Evolutionary conservation across 2,113 vertebrate genomes (phyloP).

Genomic region (Microtus oregoni): DNA sequence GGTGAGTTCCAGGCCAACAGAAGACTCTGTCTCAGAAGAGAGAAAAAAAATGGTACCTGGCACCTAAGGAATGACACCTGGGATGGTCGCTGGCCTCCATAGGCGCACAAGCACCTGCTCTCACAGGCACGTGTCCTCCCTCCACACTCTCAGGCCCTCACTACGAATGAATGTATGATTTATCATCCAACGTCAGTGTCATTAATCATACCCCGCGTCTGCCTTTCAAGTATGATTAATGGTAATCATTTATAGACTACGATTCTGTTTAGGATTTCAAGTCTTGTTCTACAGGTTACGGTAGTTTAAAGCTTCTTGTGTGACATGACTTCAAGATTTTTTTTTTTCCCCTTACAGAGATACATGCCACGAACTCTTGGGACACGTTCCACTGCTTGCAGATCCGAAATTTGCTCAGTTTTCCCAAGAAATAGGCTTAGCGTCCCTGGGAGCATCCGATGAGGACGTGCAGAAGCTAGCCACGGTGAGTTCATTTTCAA

Average conservation of each 20-base stretch:
- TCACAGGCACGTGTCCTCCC: background rate
- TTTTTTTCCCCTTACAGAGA: constrained; percentile 88
- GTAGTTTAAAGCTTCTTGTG: background rate
- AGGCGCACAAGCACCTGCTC: background rate
- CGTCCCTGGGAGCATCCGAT: constrained; percentile 96
- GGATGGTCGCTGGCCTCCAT: background rate
- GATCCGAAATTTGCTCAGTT: constrained; percentile 99
- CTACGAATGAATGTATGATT: background rate
- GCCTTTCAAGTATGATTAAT: constrained; percentile 35
- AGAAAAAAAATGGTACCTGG: background rate
- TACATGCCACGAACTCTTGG: constrained; percentile 97
- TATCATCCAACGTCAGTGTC: background rate
- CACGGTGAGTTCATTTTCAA: constrained; percentile 91
- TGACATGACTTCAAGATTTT: constrained; percentile 65
- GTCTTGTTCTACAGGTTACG: background rate
- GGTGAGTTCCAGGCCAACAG: background rate
- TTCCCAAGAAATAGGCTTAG: constrained; percentile 98
- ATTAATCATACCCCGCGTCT: background rate
- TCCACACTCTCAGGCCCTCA: no score
- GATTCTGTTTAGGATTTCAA: constrained; percentile 21
- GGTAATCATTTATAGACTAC: background rate
- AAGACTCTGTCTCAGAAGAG: background rate
- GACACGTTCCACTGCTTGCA: constrained; percentile 97
- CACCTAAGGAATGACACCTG: background rate
- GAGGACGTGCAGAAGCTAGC: constrained; percentile 98